Percentiles rank a stretch among this genome's conserved stretches.
phyloP scores from a whole-genome alignment of 1,140 invertebrate species.

The Drosophila parabipectinata region DNA sequence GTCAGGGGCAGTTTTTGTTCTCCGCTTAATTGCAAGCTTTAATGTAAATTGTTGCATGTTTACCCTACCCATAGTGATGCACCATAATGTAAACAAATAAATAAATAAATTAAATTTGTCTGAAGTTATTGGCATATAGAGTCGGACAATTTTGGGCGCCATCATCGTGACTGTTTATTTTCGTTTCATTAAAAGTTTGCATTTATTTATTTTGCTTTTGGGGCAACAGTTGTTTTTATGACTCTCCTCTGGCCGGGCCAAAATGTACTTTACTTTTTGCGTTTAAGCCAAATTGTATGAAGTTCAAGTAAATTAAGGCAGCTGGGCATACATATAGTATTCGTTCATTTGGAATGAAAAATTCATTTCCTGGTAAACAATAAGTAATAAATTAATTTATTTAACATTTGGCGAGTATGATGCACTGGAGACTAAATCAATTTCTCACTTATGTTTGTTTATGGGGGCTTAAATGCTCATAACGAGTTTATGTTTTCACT shows the following conservation, averaged over 20 bases:
- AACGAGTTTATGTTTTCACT: conserved; percentile 39
- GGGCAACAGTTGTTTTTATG: conserved; percentile 27
- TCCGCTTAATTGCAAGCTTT: neutral
- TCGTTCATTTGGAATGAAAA: conserved; percentile 1
- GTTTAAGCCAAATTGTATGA: conserved; percentile 22
- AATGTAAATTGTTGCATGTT: neutral
- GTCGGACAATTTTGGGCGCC: conserved; percentile 21
- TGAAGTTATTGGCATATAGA: conserved; percentile 13
- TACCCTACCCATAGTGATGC: neutral
- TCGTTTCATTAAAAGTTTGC: conserved; percentile 72
- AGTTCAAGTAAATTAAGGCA: conserved; percentile 33
- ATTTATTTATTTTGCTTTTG: conserved; percentile 56
- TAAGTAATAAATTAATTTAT: conserved; percentile 52
- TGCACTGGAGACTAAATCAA: conserved; percentile 15
- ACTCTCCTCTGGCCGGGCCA: conserved; percentile 28
- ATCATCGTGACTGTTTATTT: conserved; percentile 53
- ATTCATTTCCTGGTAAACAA: conserved; percentile 51
- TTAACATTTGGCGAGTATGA: conserved; percentile 39
- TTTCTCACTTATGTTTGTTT: conserved; percentile 30
- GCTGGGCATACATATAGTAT: conserved; percentile 10
- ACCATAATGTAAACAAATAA: conserved; percentile 19
- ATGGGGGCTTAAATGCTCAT: conserved; percentile 22
- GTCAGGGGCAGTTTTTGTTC: neutral
- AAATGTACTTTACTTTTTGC: conserved; percentile 31
- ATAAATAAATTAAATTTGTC: conserved; percentile 28